Conservation (phyloP, 2,888 invertebrate species). For the Chrysolina haemoptera region DNA sequence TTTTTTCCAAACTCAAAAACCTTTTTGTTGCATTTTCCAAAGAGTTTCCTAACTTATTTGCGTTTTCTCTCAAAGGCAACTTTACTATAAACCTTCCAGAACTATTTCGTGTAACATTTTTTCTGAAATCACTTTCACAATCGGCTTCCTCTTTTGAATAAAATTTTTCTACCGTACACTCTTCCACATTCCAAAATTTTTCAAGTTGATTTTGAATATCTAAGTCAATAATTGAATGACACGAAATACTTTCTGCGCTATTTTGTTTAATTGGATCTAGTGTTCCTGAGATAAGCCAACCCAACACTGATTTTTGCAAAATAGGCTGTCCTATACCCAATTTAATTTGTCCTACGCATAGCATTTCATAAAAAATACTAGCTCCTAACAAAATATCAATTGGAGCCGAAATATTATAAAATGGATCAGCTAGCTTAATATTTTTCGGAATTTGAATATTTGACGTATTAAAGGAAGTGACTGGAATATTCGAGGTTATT, state of each 20-base stretch:
- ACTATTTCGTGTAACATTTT: slow-evolving; percentile 13
- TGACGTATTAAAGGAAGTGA: slow-evolving; percentile 4
- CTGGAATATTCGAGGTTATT: no score
- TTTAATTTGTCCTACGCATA: no score
- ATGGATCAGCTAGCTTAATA: slow-evolving; percentile 31
- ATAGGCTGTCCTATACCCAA: slow-evolving; percentile 26
- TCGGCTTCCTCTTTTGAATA: slow-evolving; percentile 21
- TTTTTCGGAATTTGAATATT: slow-evolving; percentile 21
- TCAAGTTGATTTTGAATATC: slow-evolving; percentile 27
- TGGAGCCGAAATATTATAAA: slow-evolving; percentile 20
- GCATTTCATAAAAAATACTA: no score
- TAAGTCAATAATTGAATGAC: slow-evolving; percentile 5
- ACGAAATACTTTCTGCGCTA: neutral
- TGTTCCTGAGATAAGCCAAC: slow-evolving; percentile 25
- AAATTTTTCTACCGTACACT: slow-evolving; percentile 16
- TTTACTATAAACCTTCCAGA: slow-evolving; percentile 31
- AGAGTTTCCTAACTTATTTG: slow-evolving; percentile 23
- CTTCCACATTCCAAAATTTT: slow-evolving; percentile 31
- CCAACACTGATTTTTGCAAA: slow-evolving; percentile 31
- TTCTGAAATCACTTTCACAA: slow-evolving; percentile 30
- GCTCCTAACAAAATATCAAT: slow-evolving; percentile 40
- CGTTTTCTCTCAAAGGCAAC: slow-evolving; percentile 21
- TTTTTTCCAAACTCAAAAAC: slow-evolving; percentile 33
- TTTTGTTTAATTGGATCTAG: neutral
- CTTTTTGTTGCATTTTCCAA: slow-evolving; percentile 28